phyloP scores from a whole-genome alignment of 2,888 invertebrate genomes.

The Ypsolopha scabrella region DNA sequence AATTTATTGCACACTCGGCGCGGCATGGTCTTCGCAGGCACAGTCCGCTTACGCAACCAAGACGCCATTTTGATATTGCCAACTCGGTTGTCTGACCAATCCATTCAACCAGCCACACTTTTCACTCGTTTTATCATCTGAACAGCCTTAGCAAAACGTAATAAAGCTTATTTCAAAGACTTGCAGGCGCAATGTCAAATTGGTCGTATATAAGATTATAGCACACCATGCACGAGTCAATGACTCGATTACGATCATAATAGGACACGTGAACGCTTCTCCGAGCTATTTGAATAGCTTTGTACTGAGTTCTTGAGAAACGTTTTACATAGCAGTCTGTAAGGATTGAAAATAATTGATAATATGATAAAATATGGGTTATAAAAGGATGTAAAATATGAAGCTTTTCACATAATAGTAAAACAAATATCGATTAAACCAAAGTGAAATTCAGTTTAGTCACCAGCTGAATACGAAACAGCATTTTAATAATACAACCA shows the following conservation, averaged over 20 bases:
- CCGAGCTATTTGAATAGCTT: not conserved
- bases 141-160: not conserved
- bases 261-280: not conserved
- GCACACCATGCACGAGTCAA: conserved; percentile 1
- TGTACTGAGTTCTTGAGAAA: not conserved
- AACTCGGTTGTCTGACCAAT: not conserved
- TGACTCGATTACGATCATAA: conserved; percentile 2
- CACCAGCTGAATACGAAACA: too few relatives aligned
- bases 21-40: conserved; percentile 10
- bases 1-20: not conserved
- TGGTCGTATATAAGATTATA: not conserved
- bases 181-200: not conserved
- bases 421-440: too few relatives aligned
- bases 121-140: not conserved
- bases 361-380: too few relatives aligned
- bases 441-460: too few relatives aligned
- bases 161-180: not conserved
- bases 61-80: conserved; percentile 29
- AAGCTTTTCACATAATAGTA: too few relatives aligned
- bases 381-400: too few relatives aligned
- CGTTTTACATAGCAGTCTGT: too few relatives aligned
- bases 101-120: not conserved
- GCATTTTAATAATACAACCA: too few relatives aligned
- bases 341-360: too few relatives aligned
- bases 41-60: conserved; percentile 28